These are phyloP conservation scores for Crotophaga sulcirostris DNA, from an alignment of 2,113 vertebrate genomes.

Conservation along the genomic window DNA sequence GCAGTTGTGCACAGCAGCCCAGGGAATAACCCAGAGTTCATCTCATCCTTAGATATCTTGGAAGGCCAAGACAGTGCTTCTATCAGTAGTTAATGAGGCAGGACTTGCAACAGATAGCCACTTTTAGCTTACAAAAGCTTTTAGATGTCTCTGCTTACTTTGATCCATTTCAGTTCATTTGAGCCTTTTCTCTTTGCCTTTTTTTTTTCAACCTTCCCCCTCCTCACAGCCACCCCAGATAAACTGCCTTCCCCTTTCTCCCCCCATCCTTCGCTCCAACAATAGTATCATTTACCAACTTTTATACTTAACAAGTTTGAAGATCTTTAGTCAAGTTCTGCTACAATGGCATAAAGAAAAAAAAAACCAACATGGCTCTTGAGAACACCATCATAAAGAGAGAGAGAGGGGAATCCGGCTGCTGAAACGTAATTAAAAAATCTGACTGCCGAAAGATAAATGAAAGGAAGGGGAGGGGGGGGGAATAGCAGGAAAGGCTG, in stretches of 20 bases:
- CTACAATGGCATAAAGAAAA: slow-evolving; percentile 72
- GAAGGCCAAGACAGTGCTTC: slow-evolving; percentile 78
- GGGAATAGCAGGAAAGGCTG: slow-evolving; percentile 67
- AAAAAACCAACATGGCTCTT: slow-evolving; percentile 29
- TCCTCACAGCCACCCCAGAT: slow-evolving; percentile 53
- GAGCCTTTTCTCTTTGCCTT: slow-evolving; percentile 69
- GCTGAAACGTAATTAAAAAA: slow-evolving; percentile 66
- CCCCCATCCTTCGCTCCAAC: slow-evolving; percentile 50
- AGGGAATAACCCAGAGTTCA: slow-evolving; percentile 68
- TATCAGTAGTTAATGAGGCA: slow-evolving; percentile 87
- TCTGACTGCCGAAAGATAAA: slow-evolving; percentile 64
- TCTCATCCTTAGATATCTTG: slow-evolving; percentile 72
- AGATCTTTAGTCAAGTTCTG: slow-evolving; percentile 75
- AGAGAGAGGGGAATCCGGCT: slow-evolving; percentile 38
- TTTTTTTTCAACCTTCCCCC: background rate
- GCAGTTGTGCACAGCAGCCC: slow-evolving; percentile 28
- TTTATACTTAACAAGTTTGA: slow-evolving; percentile 78
- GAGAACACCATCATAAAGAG: slow-evolving; percentile 37
- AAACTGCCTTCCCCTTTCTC: slow-evolving; percentile 60
- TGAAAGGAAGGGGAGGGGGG: slow-evolving; percentile 17
- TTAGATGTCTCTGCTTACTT: slow-evolving; percentile 85
- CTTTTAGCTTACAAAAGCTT: slow-evolving; percentile 86
- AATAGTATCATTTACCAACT: slow-evolving; percentile 83
- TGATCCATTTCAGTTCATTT: slow-evolving; percentile 86
- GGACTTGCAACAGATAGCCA: slow-evolving; percentile 84